A percentile compares a stretch with the other conserved stretches of the same genome.
Conservation (phyloP, 2,888 invertebrate genomes). For the Campopleginae sp. region DNA sequence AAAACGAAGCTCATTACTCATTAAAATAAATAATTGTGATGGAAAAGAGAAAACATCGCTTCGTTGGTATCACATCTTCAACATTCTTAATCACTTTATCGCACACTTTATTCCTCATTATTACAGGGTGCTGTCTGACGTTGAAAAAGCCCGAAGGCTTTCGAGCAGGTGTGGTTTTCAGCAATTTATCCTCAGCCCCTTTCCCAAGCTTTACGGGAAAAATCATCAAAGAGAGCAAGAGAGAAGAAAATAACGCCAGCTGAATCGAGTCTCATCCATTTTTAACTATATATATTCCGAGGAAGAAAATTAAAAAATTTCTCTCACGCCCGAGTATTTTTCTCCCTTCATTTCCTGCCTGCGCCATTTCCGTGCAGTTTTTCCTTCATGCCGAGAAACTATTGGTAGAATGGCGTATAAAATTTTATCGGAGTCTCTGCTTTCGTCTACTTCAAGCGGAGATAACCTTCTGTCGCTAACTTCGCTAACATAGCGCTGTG, state of each 20-base stretch:
- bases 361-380: constrained; percentile 15
- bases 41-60: constrained; percentile 4
- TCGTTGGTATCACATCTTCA: constrained; percentile 31
- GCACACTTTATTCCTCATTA: constrained; percentile 62
- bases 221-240: neutral
- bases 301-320: constrained; percentile 55
- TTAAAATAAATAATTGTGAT: neutral
- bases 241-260: constrained; percentile 19
- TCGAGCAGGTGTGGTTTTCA: constrained; percentile 52
- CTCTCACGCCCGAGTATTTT: constrained; percentile 38
- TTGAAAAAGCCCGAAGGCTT: constrained; percentile 21
- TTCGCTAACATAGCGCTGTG: neutral
- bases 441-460: constrained; percentile 1
- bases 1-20: constrained; percentile 20
- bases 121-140: constrained; percentile 53
- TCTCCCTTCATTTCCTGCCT: constrained; percentile 34
- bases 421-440: neutral
- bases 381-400: constrained; percentile 11
- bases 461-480: constrained; percentile 20
- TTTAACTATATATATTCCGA: constrained; percentile 31
- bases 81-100: constrained; percentile 57
- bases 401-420: constrained; percentile 10
- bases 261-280: constrained; percentile 33
- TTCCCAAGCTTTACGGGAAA: constrained; percentile 28
- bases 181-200: constrained; percentile 38